These are phyloP conservation scores for Cactoblastis cactorum DNA, from an alignment of 2,888 invertebrate species.

Conservation along the genomic window DNA sequence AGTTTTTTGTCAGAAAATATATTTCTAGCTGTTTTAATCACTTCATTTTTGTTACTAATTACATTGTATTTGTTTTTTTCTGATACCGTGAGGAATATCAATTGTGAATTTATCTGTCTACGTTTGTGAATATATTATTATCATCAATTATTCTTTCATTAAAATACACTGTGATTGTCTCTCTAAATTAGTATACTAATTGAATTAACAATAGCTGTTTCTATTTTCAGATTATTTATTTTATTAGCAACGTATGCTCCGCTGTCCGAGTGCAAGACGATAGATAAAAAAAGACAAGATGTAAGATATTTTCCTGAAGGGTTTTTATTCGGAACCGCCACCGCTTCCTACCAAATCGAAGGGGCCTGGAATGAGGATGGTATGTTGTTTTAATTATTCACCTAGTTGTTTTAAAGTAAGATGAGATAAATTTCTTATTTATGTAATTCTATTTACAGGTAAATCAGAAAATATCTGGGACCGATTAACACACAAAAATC, in stretches of 20 bases:
- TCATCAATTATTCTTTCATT: too few relatives aligned
- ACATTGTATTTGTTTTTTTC: too few relatives aligned
- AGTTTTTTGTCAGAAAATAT: too few relatives aligned
- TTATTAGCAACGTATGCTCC: not conserved
- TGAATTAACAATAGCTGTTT: too few relatives aligned
- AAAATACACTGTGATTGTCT: too few relatives aligned
- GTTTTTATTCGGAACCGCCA: slow-evolving; percentile 25
- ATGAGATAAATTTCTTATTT: not conserved
- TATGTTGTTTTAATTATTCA: slow-evolving; percentile 9
- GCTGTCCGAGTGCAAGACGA: not conserved
- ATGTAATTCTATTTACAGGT: not conserved
- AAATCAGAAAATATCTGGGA: slow-evolving; percentile 74
- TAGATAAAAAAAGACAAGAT: not conserved
- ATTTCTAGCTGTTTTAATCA: too few relatives aligned
- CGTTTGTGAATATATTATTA: too few relatives aligned
- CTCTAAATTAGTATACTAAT: too few relatives aligned
- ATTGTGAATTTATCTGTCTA: too few relatives aligned
- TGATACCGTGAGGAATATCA: too few relatives aligned
- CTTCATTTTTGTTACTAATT: too few relatives aligned
- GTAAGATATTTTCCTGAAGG: slow-evolving; percentile 28
- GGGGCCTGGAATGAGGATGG: slow-evolving; percentile 31
- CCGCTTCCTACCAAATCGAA: slow-evolving; percentile 30
- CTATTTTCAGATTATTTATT: not conserved
- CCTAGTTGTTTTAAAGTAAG: not conserved
- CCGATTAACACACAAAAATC: slow-evolving; percentile 56